Evolutionary conservation across 2,797 vertebrate genomes (phyloP).

Genomic region (Cuculus canorus): DNA sequence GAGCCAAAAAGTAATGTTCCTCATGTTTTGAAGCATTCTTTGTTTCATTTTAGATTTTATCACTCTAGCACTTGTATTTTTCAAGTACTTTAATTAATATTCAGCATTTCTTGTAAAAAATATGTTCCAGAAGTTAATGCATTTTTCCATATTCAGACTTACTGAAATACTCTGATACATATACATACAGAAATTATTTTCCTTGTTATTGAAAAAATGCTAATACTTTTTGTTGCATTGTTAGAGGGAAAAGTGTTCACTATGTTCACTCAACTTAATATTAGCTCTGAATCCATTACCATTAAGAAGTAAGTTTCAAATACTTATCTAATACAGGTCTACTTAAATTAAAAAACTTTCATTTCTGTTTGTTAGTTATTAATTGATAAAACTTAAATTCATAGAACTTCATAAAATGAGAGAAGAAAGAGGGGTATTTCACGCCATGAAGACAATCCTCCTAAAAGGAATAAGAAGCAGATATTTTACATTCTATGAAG

Average conservation of each 20-base stretch:
- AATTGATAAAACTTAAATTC: too few relatives aligned
- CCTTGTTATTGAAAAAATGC: neutral
- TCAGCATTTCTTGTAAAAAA: neutral
- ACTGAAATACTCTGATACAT: neutral
- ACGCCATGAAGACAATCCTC: neutral
- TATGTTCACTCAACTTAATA: neutral
- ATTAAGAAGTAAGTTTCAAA: neutral
- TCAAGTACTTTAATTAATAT: neutral
- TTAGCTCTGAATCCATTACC: neutral
- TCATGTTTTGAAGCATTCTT: neutral
- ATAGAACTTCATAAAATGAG: neutral
- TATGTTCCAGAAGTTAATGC: neutral
- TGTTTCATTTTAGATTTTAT: neutral
- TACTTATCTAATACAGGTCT: neutral
- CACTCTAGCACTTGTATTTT: neutral
- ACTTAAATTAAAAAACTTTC: neutral
- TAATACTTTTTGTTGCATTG: neutral
- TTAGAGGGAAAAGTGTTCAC: neutral
- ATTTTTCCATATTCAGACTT: neutral
- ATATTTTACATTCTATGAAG: neutral
- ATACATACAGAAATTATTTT: neutral
- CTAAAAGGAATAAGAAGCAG: neutral
- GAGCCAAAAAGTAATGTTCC: neutral
- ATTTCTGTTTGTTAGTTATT: too few relatives aligned
- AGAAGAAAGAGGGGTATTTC: neutral